Evolutionary conservation across 2,113 vertebrate species (phyloP), one percentile per base, ranked within the genome.

Genomic region (Reinhardtius hippoglossoides): DNA sequence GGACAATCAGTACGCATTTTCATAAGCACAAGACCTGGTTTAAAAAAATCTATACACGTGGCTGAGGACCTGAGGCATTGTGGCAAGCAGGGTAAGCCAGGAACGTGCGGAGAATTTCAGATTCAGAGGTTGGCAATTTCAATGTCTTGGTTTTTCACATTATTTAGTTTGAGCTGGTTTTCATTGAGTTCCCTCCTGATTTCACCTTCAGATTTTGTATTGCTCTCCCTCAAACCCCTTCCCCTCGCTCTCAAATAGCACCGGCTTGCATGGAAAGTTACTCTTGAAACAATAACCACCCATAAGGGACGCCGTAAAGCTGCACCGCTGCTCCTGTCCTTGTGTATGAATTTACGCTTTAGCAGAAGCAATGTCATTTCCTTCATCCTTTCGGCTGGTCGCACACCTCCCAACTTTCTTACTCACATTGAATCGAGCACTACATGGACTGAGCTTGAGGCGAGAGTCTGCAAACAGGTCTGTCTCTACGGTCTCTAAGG

Each of bases 1-100:
- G 87, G 76, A 83, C 80, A 81, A 76, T 92, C 75, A 76, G 85
- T 86, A 73, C 21, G 66, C 76, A 82, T 88, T 90, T 91, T 92
- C 80, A 90, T 83, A 81, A 72, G 82, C 70, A 74, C 76, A 68
- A 79, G 60, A 70, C 73, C 67, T 31, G 67, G 56, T 89, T 92
- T 76, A 85, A 76, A 84, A 86, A 91, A 87, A 88, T 93, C 87
- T 80, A 92, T 89, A 84, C 57, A 64, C 63, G 62, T 16, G 78
- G 77, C 40, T 56, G 67, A 72, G 58, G 78, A 89, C 82, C 70
- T 4, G 76, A 63, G 71, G 77, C 73, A 59, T 58, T 24, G 87
- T 86, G 85, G 85, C 75, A 44, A 63, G 56, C 63, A 54, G 80
- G 71, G 67, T 80, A 81, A 88, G 75, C 81, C 71, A 5, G 40